Base-by-base conservation (phyloP, 2,888 invertebrate species). In the Acleris laterana region DNA sequence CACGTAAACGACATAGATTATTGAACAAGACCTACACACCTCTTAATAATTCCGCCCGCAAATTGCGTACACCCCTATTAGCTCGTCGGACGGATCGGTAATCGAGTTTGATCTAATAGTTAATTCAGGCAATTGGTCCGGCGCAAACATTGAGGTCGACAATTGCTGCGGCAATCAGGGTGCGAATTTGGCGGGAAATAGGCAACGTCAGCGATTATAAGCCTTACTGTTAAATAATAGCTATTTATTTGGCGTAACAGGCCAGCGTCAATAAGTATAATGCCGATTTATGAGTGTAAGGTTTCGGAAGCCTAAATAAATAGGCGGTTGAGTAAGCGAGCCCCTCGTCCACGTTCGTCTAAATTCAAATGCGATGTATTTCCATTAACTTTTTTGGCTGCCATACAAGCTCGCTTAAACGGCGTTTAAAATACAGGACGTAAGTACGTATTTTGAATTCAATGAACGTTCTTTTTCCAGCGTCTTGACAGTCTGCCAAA, bases 211-310 rank as follows among this genome's bases (percentile, higher is more conserved):
- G 5, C 49, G 28, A 16, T 6, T 50, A 57, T 25, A 51, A 58
- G 38, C 32, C 44, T 63, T 58, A n/a, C 42, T 5, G 60, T 16
- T 55, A 44, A 65, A 61, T 65, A 56, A 61, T 44, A 61, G 50
- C 60, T 60, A 65, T 65, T 65, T 65, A 65, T 61, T 60, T 49
- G 44, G 60, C 50, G 17, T 65, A 59, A 49, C 55, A 19, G 49
- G 5, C 60, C 58, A 38, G 17, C 42, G 65, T 56, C 60, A 46
- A 65, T 65, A n/a, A n/a, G n/a, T n/a, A 65, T 55, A 65, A 56
- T 65, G 50, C 42, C 44, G 61, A 61, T 56, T 65, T 61, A 60
- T 22, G 60, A 51, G 50, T 61, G 1, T 46, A 44, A 44, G 13
- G 17, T 56, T 50, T 51, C 25, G 16, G 59, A 32, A 32, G 28